These are phyloP conservation scores for Helarctos malayanus DNA, from an alignment of 2,797 vertebrate genomes.

Conservation along the genomic window DNA sequence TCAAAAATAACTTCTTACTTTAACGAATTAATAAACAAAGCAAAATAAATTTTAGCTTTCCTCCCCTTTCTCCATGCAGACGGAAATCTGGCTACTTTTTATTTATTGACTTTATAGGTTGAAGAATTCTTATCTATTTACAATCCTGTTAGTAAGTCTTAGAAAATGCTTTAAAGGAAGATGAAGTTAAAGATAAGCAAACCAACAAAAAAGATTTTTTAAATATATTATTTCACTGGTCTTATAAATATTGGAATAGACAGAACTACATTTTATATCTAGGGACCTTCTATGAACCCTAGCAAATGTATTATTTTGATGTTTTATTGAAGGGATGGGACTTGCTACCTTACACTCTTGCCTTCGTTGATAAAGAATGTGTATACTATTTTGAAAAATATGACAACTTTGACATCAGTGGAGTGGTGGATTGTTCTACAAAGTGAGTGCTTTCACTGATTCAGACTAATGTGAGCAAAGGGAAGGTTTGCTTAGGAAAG, in stretches of 20 bases:
- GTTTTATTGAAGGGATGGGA: not conserved
- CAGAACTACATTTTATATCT: not conserved
- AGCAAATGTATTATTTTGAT: not conserved
- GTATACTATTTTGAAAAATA: not conserved
- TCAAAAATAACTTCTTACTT: not conserved
- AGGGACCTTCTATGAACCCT: not conserved
- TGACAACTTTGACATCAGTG: not conserved
- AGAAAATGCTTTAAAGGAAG: not conserved
- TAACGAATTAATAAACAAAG: not conserved
- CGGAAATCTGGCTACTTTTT: not conserved
- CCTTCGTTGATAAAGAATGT: not conserved
- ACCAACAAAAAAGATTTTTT: not conserved
- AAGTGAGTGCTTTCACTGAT: not conserved
- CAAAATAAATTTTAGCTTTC: not conserved
- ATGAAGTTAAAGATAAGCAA: slow-evolving; percentile 12
- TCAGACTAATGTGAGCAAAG: not conserved
- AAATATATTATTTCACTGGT: not conserved
- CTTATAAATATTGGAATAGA: not conserved
- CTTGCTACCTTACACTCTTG: not conserved
- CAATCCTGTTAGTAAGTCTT: not conserved
- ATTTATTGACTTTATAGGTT: not conserved
- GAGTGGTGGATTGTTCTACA: not conserved
- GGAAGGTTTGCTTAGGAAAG: not conserved
- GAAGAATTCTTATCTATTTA: not conserved
- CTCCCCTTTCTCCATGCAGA: not conserved